Percentiles rank a stretch among this genome's conserved stretches.
These are phyloP conservation scores for Hapalemur alaotrensis DNA, from an alignment of 2,797 vertebrate species.

Conservation along the genomic window DNA sequence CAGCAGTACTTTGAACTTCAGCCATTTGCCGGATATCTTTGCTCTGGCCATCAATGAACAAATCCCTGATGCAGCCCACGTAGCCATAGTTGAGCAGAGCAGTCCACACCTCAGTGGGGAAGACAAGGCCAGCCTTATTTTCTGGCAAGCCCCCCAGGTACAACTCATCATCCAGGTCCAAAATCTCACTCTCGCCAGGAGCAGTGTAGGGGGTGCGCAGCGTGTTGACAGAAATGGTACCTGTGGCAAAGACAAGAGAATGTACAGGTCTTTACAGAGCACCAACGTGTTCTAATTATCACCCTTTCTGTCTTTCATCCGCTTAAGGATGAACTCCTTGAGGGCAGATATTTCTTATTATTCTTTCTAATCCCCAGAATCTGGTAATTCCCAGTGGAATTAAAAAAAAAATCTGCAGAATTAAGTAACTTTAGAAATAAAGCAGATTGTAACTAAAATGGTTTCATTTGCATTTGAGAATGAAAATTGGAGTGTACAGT, in stretches of 20 bases:
- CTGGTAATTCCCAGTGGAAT: neutral
- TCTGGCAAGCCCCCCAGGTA: conserved; percentile 97
- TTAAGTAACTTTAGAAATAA: neutral
- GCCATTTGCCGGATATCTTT: conserved; percentile 97
- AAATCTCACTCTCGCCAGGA: conserved; percentile 97
- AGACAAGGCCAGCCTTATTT: conserved; percentile 94
- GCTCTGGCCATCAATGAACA: conserved; percentile 98
- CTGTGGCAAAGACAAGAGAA: conserved; percentile 80
- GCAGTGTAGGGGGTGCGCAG: conserved; percentile 95
- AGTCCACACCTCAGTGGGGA: conserved; percentile 98
- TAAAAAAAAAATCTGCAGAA: neutral
- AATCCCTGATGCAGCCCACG: conserved; percentile 97
- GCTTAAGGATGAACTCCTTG: neutral
- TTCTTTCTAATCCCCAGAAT: neutral
- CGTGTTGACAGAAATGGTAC: conserved; percentile 98
- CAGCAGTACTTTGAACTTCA: conserved; percentile 94
- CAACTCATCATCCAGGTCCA: conserved; percentile 97
- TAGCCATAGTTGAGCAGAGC: conserved; percentile 98
- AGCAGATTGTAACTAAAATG: neutral
- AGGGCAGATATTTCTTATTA: neutral
- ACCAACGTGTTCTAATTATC: rapidly evolving
- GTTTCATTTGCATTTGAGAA: neutral
- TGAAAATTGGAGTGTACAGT: neutral
- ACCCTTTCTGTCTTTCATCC: neutral
- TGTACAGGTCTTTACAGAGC: neutral